A percentile compares a stretch with the other conserved stretches of the same genome.
Conservation (phyloP, 1,140 invertebrate genomes). For the Macrosteles quadrilineatus region DNA sequence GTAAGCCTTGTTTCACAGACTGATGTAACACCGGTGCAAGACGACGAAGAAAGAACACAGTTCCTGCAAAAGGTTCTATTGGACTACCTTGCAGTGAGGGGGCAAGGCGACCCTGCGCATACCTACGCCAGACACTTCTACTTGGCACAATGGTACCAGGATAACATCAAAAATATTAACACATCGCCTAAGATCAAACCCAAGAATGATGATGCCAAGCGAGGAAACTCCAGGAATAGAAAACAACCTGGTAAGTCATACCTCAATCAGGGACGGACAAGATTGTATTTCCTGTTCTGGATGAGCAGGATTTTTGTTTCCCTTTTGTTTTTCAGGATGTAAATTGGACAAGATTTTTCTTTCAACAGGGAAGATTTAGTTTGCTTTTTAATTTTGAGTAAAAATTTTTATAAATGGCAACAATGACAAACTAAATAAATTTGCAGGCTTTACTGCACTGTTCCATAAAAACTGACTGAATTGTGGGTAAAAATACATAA, state of each 20-base stretch:
- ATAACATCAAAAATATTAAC: conserved; percentile 58
- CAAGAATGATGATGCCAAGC: conserved; percentile 48
- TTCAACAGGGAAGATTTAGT: too few relatives aligned
- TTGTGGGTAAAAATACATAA: too few relatives aligned
- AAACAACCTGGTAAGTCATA: conserved; percentile 11
- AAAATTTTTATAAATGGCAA: too few relatives aligned
- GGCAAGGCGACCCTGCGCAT: conserved; percentile 85
- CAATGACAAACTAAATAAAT: too few relatives aligned
- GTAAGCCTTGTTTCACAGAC: conserved; percentile 31
- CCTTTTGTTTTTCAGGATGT: too few relatives aligned
- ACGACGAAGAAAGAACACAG: conserved; percentile 81
- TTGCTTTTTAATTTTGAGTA: too few relatives aligned
- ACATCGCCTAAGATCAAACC: conserved; percentile 43
- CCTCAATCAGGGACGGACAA: too few relatives aligned
- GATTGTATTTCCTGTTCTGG: too few relatives aligned
- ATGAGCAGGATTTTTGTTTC: too few relatives aligned
- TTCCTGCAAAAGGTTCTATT: conserved; percentile 92
- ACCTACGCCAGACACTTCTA: conserved; percentile 93
- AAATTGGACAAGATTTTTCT: too few relatives aligned
- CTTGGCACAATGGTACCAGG: conserved; percentile 95
- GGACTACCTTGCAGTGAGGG: conserved; percentile 94
- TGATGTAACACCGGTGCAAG: conserved; percentile 54
- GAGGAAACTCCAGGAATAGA: neutral
- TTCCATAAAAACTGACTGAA: too few relatives aligned
- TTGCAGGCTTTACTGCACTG: too few relatives aligned